Percentiles rank a stretch among this genome's conserved stretches.
phyloP scores from a whole-genome alignment of 1,140 invertebrate genomes.

The Neodiprion virginianus region DNA sequence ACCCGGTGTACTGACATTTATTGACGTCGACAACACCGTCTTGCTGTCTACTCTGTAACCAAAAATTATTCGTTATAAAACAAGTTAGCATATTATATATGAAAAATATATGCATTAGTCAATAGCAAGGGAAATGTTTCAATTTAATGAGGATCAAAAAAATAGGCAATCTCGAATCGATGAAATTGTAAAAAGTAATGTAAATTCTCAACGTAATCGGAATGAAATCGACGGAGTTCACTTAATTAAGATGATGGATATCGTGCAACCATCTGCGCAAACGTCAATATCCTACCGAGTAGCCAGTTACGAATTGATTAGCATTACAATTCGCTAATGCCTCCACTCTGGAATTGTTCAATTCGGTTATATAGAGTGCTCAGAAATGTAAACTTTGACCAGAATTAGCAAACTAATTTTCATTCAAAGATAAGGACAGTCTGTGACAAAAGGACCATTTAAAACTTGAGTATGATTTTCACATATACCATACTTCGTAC shows the following conservation, averaged over 20 bases:
- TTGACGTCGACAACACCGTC: conserved; percentile 47
- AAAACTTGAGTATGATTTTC: too few species aligned
- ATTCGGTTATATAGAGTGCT: background rate
- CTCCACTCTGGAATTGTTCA: background rate
- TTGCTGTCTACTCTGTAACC: conserved; percentile 46
- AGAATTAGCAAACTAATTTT: conserved; percentile 5
- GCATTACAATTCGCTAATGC: conserved; percentile 60
- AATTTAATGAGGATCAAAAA: background rate
- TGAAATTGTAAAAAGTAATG: conserved; percentile 18
- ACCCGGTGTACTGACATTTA: conserved; percentile 38
- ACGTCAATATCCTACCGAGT: conserved; percentile 54
- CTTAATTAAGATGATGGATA: conserved; percentile 60
- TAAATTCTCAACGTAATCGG: conserved; percentile 19
- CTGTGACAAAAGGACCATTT: too few species aligned
- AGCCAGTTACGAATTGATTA: conserved; percentile 50
- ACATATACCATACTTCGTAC: too few species aligned
- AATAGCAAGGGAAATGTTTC: conserved; percentile 13
- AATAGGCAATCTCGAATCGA: background rate
- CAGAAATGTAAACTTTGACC: background rate
- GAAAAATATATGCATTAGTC: background rate
- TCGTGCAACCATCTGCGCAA: conserved; percentile 50
- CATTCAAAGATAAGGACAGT: background rate
- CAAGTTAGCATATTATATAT: too few species aligned
- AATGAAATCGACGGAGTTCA: conserved; percentile 44
- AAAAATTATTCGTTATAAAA: conserved; percentile 6